These are phyloP conservation scores for Lasioglossum lativentre DNA, from an alignment of 2,888 invertebrate species.

Conservation along the genomic window DNA sequence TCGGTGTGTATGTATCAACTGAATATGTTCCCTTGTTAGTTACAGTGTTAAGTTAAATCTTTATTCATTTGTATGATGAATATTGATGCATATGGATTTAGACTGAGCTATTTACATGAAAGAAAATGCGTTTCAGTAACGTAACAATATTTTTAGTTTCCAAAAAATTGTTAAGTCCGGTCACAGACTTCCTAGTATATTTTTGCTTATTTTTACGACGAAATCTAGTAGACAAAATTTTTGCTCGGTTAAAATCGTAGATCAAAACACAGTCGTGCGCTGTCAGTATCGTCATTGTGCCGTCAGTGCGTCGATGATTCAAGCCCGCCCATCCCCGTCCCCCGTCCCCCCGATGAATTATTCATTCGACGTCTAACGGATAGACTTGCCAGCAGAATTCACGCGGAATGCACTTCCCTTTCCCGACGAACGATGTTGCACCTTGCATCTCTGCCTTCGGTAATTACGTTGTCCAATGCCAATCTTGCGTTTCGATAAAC, in stretches of 20 bases:
- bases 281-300: not conserved
- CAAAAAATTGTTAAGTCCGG: not conserved
- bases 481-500: not conserved
- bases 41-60: too few relatives aligned
- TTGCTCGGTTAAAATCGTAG: not conserved
- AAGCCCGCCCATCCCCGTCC: not conserved
- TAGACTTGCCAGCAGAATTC: slow-evolving; percentile 57
- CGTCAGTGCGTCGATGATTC: slow-evolving; percentile 30
- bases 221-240: too few relatives aligned
- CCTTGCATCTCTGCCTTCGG: not conserved
- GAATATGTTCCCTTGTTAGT: too few relatives aligned
- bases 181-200: not conserved
- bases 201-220: not conserved
- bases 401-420: slow-evolving; percentile 53
- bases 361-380: slow-evolving; percentile 58
- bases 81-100: too few relatives aligned
- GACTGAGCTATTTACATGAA: not conserved
- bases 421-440: slow-evolving; percentile 3
- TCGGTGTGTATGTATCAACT: too few relatives aligned
- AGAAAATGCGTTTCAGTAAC: not conserved
- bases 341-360: slow-evolving; percentile 44
- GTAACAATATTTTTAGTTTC: not conserved
- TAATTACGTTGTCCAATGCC: not conserved
- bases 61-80: too few relatives aligned
- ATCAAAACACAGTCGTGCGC: not conserved